A percentile compares a stretch with the other conserved stretches of the same genome.
Evolutionary conservation across 2,888 invertebrate genomes (phyloP).

Genomic region (Aproaerema taeniolella): DNA sequence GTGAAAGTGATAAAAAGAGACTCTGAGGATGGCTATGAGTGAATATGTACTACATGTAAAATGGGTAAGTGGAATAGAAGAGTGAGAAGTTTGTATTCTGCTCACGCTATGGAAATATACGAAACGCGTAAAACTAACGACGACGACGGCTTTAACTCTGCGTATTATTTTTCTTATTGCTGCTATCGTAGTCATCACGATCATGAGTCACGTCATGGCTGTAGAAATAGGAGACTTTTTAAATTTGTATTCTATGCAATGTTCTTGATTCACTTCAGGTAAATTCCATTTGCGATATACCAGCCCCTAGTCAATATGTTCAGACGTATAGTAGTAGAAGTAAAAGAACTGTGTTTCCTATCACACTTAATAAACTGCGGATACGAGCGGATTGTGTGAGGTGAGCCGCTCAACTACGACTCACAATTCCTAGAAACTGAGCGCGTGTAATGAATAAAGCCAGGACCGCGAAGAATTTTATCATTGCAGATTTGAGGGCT

Average conservation of each 20-base stretch:
- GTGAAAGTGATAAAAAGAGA: conserved; percentile 46
- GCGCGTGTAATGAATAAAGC: conserved; percentile 73
- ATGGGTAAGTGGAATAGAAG: conserved; percentile 37
- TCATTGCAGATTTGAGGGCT: conserved; percentile 68
- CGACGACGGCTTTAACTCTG: too few relatives aligned
- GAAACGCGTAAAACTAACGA: background rate
- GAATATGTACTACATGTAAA: conserved; percentile 42
- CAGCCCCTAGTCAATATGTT: too few relatives aligned
- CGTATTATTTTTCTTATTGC: too few relatives aligned
- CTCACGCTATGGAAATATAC: conserved; percentile 44
- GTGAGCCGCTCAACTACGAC: conserved; percentile 44
- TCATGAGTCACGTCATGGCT: too few relatives aligned
- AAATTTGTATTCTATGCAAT: too few relatives aligned
- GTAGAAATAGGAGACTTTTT: too few relatives aligned
- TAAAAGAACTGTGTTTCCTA: conserved; percentile 51
- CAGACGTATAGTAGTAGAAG: too few relatives aligned
- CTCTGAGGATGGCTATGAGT: conserved; percentile 43
- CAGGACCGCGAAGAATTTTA: conserved; percentile 61
- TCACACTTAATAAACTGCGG: conserved; percentile 59
- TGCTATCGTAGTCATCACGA: too few relatives aligned
- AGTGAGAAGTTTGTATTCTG: conserved; percentile 38
- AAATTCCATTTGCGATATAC: too few relatives aligned
- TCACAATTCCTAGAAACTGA: conserved; percentile 63
- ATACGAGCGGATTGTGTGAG: conserved; percentile 52
- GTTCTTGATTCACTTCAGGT: too few relatives aligned